A percentile compares a stretch with the other conserved stretches of the same genome.
Conservation (phyloP, 2,797 vertebrate genomes). For the Phataginus tricuspis region DNA sequence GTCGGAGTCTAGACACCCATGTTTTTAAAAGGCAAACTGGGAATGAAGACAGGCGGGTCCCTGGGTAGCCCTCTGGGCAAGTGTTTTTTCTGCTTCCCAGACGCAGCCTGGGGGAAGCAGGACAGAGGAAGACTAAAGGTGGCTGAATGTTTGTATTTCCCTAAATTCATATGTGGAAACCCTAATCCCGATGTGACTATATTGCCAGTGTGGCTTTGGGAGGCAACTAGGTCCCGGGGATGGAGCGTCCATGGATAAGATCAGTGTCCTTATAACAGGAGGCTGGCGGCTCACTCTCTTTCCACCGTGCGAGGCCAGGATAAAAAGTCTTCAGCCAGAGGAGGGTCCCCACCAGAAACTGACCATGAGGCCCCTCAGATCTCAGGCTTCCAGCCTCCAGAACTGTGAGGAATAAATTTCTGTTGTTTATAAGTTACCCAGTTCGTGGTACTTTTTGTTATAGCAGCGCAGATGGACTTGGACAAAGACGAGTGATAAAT, state of each 20-base stretch:
- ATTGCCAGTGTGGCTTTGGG: background rate
- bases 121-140: background rate
- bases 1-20: background rate
- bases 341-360: background rate
- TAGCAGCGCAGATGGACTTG: background rate
- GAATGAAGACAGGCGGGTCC: background rate
- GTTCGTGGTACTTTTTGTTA: background rate
- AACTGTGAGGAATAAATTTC: background rate
- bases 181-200: background rate
- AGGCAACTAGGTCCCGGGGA: background rate
- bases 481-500: background rate
- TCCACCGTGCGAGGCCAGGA: background rate
- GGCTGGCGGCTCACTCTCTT: background rate
- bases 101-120: background rate
- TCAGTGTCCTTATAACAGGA: background rate
- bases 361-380: fast-evolving
- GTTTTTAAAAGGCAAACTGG: background rate
- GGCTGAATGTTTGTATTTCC: background rate
- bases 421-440: background rate
- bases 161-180: background rate
- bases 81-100: background rate
- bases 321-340: background rate
- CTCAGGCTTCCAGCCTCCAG: background rate
- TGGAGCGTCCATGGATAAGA: background rate
- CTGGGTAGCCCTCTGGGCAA: background rate